A percentile compares a stretch with the other conserved stretches of the same genome.
Evolutionary conservation across 2,113 vertebrate species (phyloP).

Genomic region (Emberiza fucata): DNA sequence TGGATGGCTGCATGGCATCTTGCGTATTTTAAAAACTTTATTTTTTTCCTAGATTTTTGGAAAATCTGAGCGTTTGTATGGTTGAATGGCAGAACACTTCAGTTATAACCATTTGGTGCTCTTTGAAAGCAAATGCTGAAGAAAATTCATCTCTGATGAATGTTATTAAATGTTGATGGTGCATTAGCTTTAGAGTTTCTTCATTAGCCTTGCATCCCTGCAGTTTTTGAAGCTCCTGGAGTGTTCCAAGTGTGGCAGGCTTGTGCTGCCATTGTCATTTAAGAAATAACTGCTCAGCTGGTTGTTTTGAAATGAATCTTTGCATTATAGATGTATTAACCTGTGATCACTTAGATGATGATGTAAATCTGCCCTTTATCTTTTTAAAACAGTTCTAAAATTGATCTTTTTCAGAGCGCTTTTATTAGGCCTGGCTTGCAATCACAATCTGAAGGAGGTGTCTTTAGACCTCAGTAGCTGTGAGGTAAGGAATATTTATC

Average conservation of each 20-base stretch:
- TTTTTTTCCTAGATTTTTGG: neutral
- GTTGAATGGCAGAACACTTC: neutral
- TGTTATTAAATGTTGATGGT: constrained; percentile 10
- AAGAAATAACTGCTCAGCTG: neutral
- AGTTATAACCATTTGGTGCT: neutral
- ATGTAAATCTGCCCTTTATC: neutral
- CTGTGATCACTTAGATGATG: neutral
- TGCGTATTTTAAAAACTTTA: neutral
- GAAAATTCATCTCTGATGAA: neutral
- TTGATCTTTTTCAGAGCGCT: constrained; percentile 81
- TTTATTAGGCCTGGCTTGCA: constrained; percentile 92
- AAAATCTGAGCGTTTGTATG: neutral
- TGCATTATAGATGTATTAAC: neutral
- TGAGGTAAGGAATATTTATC: constrained; percentile 81
- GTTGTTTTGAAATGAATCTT: neutral
- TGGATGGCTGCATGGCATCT: neutral
- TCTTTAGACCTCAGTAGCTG: constrained; percentile 95
- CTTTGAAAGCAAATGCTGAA: constrained; percentile 13
- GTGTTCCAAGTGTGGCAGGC: neutral
- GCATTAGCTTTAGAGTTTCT: constrained; percentile 3
- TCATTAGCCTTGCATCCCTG: neutral
- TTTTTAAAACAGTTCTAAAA: constrained; percentile 10
- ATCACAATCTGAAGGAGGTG: constrained; percentile 88
- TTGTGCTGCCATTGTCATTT: neutral
- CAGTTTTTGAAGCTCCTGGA: neutral